Evolutionary conservation across 53 echinoderm and acorn worm species (phyloP), one percentile per base, ranked within the genome.

Genomic region (Temnopleurus reevesii): DNA sequence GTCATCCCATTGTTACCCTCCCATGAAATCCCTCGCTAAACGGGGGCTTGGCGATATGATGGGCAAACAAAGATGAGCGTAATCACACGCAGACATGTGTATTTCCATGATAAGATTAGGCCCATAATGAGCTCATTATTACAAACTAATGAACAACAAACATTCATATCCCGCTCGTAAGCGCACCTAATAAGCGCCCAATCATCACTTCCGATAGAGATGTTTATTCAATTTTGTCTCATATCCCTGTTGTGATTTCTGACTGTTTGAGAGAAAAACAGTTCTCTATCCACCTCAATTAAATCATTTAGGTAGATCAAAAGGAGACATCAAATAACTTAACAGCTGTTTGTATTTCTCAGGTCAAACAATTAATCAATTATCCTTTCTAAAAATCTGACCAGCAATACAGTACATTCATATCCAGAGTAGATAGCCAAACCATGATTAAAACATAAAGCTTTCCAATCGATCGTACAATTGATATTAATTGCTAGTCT

Each of bases 31-130:
- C 79, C 15, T 28, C 26, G 5, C 79, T 47, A 49, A 79, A 47
- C 79, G 24, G 7, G 30, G 46, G 79, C 15, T 71, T 71, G 71
- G 6, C 36, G 7, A 41, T n/a, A 38, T 15, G 36, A 71, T 8
- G 41, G 41, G 71, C 41, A 71, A 41, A 71, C 71, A 71, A 8
- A 38, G 63, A 63, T 15, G 4, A 71, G 33, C 33, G 41, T 41
- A 43, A 71, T 71, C 41, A 41, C 2, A 71, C 41, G 0, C 23
- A 71, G 71, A 71, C 71, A 71, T 71, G 41, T 71, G 71, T 6
- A 71, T n/a, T 71, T 71, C 71, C 41, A 21, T 41, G 71, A 71
- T 71, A 38, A 71, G 71, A 43, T 43, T 71, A 71, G 8, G 21
- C 6, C 6, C 6, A 21, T 8, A 15, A 41, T 71, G 71, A 43